Percentiles rank a stretch among this genome's conserved stretches.
phyloP scores from a whole-genome alignment of 2,888 invertebrate genomes.

The Bursaphelenchus okinawaensis region DNA sequence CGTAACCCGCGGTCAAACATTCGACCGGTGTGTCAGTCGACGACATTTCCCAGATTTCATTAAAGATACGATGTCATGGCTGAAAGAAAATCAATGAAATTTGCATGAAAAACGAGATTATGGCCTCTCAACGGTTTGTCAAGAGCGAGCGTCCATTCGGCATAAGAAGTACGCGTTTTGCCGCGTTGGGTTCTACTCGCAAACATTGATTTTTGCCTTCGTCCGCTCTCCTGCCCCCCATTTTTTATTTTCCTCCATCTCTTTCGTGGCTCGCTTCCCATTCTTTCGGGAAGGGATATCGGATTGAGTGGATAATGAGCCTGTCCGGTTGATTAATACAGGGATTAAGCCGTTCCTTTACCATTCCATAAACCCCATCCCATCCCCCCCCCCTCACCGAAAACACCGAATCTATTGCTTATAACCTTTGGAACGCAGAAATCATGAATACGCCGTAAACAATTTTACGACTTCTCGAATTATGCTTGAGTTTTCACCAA shows the following conservation, averaged over 20 bases:
- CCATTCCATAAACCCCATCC: too few relatives aligned
- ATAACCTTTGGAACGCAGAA: too few relatives aligned
- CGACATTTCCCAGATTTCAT: background rate
- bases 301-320: background rate
- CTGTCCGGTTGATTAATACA: background rate
- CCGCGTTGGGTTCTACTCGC: background rate
- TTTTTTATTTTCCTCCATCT: background rate
- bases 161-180: background rate
- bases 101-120: background rate
- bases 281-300: background rate
- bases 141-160: background rate
- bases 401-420: too few relatives aligned
- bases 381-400: too few relatives aligned
- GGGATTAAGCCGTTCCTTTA: background rate
- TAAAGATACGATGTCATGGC: background rate
- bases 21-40: constrained; percentile 80
- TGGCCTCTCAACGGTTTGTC: background rate
- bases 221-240: background rate
- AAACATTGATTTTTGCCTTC: background rate
- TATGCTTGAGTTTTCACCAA: too few relatives aligned
- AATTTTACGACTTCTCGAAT: too few relatives aligned
- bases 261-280: background rate
- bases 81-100: background rate
- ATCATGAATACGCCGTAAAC: too few relatives aligned
- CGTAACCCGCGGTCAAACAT: constrained; percentile 86